Base-by-base conservation (phyloP, 2,113 vertebrate species). In the Platichthys flesus region DNA sequence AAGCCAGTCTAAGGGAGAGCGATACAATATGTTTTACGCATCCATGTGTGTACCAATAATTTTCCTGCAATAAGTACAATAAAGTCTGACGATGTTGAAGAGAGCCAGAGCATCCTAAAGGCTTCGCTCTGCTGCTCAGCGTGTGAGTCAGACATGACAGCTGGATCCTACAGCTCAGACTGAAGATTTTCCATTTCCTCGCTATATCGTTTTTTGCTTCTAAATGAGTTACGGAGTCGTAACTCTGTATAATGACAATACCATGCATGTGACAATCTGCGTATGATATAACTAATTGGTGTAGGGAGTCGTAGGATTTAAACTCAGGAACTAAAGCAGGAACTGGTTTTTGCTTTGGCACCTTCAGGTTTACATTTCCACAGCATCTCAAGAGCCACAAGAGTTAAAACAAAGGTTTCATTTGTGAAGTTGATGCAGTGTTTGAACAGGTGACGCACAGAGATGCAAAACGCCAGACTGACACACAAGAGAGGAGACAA, bases 131-230 rank as follows among this genome's bases (percentile, higher is more conserved):
- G 76, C 84, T 86, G 65, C 3, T 54, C 18, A 54, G 45, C 15
- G 51, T n/a, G 51, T 54, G 51, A 54, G 77, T 77, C 77, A 62
- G 71, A 76, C 70, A 73, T 79, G 85, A 88, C 67, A 84, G 84
- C 74, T 82, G 79, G 57, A 78, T 74, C 47, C 45, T 20, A 68
- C 76, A 51, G 15, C 77, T 81, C 74, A 75, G 58, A 62, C 65
- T 16, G 80, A 84, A 75, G 55, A 42, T 76, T 92, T 91, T 89
- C 76, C 88, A 92, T 93, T 91, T 92, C 85, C 82, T 83, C 35
- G 77, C 60, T 59, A 54, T 54, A 9, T 54, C 5, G 15, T 66
- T 69, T 74, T 56, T 74, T 57, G 68, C 72, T 75, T 61, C 51
- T 47, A 13, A 67, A 66, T 13, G 49, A 31, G 71, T 79, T 78